Base-by-base conservation (phyloP, 2,113 vertebrate genomes). In the Rhinolophus sinicus region DNA sequence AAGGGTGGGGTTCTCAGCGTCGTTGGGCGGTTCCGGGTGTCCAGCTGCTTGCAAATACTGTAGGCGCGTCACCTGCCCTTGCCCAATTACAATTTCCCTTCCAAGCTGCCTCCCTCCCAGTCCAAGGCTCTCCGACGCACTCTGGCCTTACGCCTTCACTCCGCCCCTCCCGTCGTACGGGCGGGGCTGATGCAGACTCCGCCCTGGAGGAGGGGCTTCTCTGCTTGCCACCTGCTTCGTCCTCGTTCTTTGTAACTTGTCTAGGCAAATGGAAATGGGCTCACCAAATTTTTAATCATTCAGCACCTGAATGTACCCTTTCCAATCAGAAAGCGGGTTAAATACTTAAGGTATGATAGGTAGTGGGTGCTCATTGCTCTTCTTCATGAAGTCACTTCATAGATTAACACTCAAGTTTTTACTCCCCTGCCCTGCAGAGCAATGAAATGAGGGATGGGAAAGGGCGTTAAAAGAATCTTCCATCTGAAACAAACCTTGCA, bases 1-100 rank as follows among this genome's bases (percentile, higher is more conserved):
- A 0, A 24, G 86, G 56, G 92, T 3, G 88, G 64, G 2, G 58
- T 22, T 16, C 2, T 35, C 87, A 12, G 18, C 6, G 97, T 1
- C 0, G 0, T 0, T 0, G 16, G 7, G 5, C 3, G 0, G 58
- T 6, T 22, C 24, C 1, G 0, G 28, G 8, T 22, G 16, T 10
- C 18, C 52, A 2, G 5, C 30, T 0, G 40, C n/a, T 9, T 0
- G 7, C 47, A 14, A 38, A 40, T 0, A 11, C 44, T 1, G 54
- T 2, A 6, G 69, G 24, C 11, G 30, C 8, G 44, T 0, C 3
- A 6, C 22, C 5, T 5, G 33, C 7, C 1, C 33, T 13, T 1
- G 35, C 1, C 3, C 7, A 1, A 8, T 30, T 22, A 7, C 56
- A 30, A 7, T 1, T 24, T 19, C 40, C 38, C 19, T 0, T 18